phyloP scores from a whole-genome alignment of 2,113 vertebrate genomes.

The Ovibos moschatus region DNA sequence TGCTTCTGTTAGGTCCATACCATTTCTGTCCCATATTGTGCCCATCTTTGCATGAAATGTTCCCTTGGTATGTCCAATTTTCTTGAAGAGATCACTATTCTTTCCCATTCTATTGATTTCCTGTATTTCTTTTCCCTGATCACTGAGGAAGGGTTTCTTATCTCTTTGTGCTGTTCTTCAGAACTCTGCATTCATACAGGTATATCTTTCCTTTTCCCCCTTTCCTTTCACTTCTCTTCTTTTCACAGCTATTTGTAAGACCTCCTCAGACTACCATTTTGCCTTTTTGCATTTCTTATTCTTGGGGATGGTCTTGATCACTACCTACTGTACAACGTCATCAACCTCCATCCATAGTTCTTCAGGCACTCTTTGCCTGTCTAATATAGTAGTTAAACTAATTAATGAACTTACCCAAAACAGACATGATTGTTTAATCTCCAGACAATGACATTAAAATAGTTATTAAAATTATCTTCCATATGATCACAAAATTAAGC shows the following conservation, averaged over 20 bases:
- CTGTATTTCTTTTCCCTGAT: background rate
- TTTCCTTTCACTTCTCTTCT: background rate
- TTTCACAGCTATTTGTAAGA: background rate
- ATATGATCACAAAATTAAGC: background rate
- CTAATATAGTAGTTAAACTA: background rate
- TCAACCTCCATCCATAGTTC: background rate
- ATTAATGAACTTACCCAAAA: background rate
- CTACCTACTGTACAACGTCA: background rate
- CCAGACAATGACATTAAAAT: background rate
- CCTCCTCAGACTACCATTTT: background rate
- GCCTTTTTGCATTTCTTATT: background rate
- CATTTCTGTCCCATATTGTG: background rate
- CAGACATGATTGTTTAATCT: background rate
- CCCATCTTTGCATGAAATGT: background rate
- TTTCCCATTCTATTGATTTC: background rate
- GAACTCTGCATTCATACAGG: background rate
- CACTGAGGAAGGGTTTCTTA: background rate
- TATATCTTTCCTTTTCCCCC: background rate
- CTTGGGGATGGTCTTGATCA: background rate
- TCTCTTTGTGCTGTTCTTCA: rapidly evolving
- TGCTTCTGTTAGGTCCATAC: background rate
- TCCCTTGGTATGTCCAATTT: background rate
- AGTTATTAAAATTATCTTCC: background rate
- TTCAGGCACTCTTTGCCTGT: background rate
- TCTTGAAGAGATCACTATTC: background rate